Evolutionary conservation across 1,140 invertebrate genomes (phyloP), one percentile per base, ranked within the genome.

Genomic region (Hypothenemus hampei): DNA sequence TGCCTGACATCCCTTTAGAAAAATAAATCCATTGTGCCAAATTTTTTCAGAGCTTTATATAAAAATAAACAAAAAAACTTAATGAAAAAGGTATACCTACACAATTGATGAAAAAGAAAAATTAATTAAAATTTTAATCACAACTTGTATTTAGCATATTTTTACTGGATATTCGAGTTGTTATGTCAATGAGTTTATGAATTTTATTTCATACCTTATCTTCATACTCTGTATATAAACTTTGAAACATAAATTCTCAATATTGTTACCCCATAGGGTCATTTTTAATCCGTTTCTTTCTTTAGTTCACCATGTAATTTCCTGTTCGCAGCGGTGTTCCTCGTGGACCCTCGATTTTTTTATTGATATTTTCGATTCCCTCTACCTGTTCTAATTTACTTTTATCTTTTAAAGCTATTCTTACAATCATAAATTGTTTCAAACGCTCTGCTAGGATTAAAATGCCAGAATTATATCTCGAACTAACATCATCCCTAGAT

Each of bases 351-450:
- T 19, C 35, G 19, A 41, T 52, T 40, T 52, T n/a, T 44, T 54
- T 54, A 54, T 54, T 54, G 51, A 46, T 52, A 52, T 37, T 51
- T 51, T 51, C 48, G 39, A 51, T 40, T 51, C 37, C 36, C 45
- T 45, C 49, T 54, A 54, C 51, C 51, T 54, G 51, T 46, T 16
- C 41, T 54, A 54, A 54, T 54, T 54, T 54, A 46, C 40, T 45
- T 51, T 54, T 54, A 54, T 54, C 51, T 54, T 52, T 43, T 53
- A 36, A 53, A 45, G 22, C 48, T 51, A 51, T 51, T 51, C 48
- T 26, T 51, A 43, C 36, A 13, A 51, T 51, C 48, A 51, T 51
- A 51, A 51, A 51, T 51, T 51, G 23, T 10, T 16, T 51, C 13
- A 35, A 51, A 51, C 39, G 15, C 29, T 39, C 36, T 8, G 37